Conservation (phyloP, 2,113 vertebrate species). For the Erythrocercus mccallii region DNA sequence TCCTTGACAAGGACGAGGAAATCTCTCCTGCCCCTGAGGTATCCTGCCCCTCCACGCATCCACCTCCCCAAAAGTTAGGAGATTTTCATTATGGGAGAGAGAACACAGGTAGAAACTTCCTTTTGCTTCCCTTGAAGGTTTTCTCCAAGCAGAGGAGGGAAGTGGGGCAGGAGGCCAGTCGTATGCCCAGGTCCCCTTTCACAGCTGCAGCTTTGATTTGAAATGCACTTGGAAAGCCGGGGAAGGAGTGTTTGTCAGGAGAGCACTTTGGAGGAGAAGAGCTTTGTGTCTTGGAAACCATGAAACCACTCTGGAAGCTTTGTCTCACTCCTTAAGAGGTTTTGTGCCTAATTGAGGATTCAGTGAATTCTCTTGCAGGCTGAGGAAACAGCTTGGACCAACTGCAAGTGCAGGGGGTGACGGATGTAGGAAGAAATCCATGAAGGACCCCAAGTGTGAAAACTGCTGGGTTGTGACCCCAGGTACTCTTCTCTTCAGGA, state of each 20-base stretch:
- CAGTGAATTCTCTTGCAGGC: neutral
- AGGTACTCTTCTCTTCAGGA: neutral
- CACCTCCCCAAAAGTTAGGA: neutral
- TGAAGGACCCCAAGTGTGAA: neutral
- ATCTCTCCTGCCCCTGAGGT: neutral
- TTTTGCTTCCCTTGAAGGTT: neutral
- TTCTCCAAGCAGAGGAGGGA: neutral
- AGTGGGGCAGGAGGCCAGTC: neutral
- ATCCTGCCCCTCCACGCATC: neutral
- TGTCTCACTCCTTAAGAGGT: neutral
- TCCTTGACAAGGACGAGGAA: rapidly evolving
- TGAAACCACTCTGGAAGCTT: constrained; percentile 8
- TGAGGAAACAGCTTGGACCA: neutral
- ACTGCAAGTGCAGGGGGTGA: neutral
- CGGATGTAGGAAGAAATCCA: neutral
- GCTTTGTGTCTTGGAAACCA: neutral
- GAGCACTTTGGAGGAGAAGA: neutral
- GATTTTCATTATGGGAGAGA: neutral
- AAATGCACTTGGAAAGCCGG: neutral
- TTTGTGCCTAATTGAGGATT: neutral
- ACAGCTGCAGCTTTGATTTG: neutral
- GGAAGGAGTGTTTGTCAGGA: neutral
- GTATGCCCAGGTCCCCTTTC: neutral
- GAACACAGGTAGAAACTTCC: neutral
- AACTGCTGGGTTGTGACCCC: neutral